Conservation (phyloP, 2,888 invertebrate species). For the Taphrorychus bicolor region DNA sequence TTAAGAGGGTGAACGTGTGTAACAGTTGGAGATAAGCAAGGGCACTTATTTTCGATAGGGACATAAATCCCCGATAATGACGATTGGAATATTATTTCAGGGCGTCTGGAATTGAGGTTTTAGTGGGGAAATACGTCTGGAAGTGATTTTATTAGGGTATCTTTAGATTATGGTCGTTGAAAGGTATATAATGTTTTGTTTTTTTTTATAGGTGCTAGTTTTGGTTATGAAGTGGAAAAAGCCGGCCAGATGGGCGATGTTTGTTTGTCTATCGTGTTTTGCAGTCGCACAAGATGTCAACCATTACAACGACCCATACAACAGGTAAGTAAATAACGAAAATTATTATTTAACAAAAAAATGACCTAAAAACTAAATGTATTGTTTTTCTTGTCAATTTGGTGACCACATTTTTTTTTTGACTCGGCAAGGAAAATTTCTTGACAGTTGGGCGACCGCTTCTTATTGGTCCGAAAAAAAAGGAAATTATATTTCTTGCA, state of each 20-base stretch:
- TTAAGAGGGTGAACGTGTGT: constrained; percentile 30
- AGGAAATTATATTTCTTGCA: no score
- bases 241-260: constrained; percentile 22
- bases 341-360: no score
- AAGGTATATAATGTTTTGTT: neutral
- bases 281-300: constrained; percentile 27
- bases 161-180: neutral
- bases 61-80: constrained; percentile 30
- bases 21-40: constrained; percentile 34
- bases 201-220: neutral
- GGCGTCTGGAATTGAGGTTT: constrained; percentile 13
- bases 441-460: no score
- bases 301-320: constrained; percentile 25
- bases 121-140: neutral
- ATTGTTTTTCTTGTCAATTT: no score
- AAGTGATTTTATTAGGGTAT: neutral
- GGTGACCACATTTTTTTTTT: no score
- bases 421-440: no score
- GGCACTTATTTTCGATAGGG: constrained; percentile 18
- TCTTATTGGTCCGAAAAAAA: no score
- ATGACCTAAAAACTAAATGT: no score
- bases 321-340: constrained; percentile 20
- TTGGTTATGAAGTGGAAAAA: constrained; percentile 33
- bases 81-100: constrained; percentile 1
- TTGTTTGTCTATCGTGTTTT: constrained; percentile 20